Conservation (phyloP, 2,888 invertebrate species). For the Macrophya alboannulata region DNA sequence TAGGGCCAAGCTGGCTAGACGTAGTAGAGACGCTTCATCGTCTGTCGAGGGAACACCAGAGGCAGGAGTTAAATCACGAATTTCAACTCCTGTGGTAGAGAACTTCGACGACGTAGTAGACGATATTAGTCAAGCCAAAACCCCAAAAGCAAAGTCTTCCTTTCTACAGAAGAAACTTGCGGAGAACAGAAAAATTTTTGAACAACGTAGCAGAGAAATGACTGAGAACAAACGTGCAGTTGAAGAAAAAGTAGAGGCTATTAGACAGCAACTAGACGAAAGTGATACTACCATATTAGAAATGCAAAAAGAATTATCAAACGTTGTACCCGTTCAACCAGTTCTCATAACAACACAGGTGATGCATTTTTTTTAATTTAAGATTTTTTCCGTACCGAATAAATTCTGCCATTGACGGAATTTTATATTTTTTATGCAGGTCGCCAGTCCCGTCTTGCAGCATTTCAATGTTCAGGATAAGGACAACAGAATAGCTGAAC, state of each 20-base stretch:
- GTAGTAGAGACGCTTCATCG: constrained; percentile 70
- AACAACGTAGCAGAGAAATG: constrained; percentile 77
- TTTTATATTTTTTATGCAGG: constrained; percentile 60
- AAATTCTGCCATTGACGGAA: not conserved
- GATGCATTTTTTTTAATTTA: not conserved
- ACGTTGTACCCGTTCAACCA: constrained; percentile 69
- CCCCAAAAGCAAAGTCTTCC: constrained; percentile 76
- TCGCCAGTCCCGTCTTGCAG: constrained; percentile 65
- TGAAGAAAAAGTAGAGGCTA: constrained; percentile 79
- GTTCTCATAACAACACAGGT: constrained; percentile 72
- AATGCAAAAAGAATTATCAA: constrained; percentile 67
- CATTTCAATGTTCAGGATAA: constrained; percentile 82
- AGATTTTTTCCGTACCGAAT: not conserved
- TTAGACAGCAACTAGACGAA: constrained; percentile 81
- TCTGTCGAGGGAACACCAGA: constrained; percentile 68
- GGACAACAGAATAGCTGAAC: constrained; percentile 85
- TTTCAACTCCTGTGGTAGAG: constrained; percentile 60
- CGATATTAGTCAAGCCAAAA: constrained; percentile 75
- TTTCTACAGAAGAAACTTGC: constrained; percentile 77
- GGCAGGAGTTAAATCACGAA: constrained; percentile 63
- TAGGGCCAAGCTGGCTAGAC: constrained; percentile 74
- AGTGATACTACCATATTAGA: constrained; percentile 73
- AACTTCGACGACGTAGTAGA: constrained; percentile 67
- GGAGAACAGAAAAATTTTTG: constrained; percentile 79
- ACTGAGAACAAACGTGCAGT: constrained; percentile 77